Evolutionary conservation across 2,113 vertebrate genomes (phyloP).

Genomic region (Nymphicus hollandicus): DNA sequence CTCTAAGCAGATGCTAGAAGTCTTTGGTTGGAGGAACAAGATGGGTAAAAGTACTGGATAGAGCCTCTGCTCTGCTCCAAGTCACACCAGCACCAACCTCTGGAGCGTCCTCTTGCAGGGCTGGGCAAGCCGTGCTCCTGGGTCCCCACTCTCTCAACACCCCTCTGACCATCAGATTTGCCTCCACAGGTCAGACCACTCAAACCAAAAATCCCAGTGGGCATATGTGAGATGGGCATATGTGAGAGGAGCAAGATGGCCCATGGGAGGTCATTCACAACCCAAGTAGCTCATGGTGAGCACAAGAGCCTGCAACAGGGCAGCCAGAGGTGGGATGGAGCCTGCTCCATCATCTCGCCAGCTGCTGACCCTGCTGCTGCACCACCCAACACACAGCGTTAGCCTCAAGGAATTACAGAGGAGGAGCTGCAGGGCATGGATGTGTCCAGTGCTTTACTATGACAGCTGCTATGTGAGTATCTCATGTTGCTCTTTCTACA

Average conservation of each 20-base stretch:
- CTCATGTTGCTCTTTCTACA: background rate
- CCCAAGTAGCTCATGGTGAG: fast-evolving
- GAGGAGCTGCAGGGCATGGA: background rate
- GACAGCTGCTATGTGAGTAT: background rate
- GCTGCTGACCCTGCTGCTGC: background rate
- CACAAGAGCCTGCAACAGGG: background rate
- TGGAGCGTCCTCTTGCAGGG: background rate
- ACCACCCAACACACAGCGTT: background rate
- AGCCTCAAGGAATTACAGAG: background rate
- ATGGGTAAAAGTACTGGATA: background rate
- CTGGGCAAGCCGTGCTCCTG: background rate
- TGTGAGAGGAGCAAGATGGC: background rate
- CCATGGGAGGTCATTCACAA: no score
- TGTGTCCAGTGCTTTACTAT: background rate
- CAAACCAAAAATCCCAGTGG: background rate
- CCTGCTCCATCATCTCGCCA: background rate
- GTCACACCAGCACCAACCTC: fast-evolving
- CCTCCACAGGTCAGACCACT: background rate
- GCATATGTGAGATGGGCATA: background rate
- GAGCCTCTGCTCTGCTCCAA: background rate
- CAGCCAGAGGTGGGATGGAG: background rate
- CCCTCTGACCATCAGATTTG: fast-evolving
- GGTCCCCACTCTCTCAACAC: background rate
- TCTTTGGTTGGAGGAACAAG: background rate
- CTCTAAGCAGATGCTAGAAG: background rate